Base-by-base conservation (phyloP, 2,888 invertebrate species). In the Suillia variegata region DNA sequence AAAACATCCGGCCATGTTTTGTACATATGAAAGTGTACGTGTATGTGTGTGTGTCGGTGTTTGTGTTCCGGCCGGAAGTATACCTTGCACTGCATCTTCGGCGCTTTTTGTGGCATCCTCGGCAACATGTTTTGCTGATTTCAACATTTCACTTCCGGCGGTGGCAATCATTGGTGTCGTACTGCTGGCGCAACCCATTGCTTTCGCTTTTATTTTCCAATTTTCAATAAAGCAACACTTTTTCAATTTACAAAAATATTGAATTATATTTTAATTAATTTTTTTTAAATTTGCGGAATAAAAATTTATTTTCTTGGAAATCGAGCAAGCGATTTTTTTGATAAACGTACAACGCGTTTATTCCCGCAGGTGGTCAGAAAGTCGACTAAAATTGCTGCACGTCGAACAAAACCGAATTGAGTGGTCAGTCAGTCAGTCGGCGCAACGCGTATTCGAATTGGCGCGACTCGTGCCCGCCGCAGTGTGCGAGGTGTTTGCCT, bases 151-250 rank as follows among this genome's bases (percentile, higher is more conserved):
- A 71, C 77, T 77, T 63, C 79, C 78, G 54, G 75, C 75, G 21
- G 78, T 77, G 60, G 78, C 78, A 67, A 78, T 69, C 78, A 78
- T 77, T 56, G 78, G 78, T 49, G 77, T 75, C n/a, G n/a, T n/a
- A 71, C 78, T 78, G 67, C 77, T 72, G 55, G 78, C 78, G 63
- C 78, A 78, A 69, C 78, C 78, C 78, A 78, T 78, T 61, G 8
- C n/a, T 45, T 8, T 49, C 15, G 5, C 26, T 10, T n/a, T 26
- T 26, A 26, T 26, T 34, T 50, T 34, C 20, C 15, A 49, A 17
- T 12, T 26, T 18, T 49, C 15, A 15, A 13, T 33, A 17, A 17
- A 8, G 10, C 13, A 34, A 34, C 1, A 33, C 17, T 20, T 20
- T 38, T n/a, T 33, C 18, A 57, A 18, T 42, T 59, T 49, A 26